Base-by-base conservation (phyloP, 2,113 vertebrate genomes). In the Indicator indicator region DNA sequence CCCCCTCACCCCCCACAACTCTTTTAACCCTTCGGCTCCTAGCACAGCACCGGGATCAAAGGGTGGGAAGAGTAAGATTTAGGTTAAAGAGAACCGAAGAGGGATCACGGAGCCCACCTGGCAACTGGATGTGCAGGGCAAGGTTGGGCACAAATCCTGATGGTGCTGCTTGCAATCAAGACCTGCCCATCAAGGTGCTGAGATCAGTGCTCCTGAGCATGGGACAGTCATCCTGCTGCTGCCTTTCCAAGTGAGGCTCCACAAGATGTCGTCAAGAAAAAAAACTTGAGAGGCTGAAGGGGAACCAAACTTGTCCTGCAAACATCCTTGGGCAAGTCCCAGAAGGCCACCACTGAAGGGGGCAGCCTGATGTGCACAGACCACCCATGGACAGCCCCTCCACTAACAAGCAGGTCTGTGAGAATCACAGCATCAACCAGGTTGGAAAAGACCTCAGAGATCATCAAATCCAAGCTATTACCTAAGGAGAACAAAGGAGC, bases 11-110 rank as follows among this genome's bases (percentile, higher is more conserved):
- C 46, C 46, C 16, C 16, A 52, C 11, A 55, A 73, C 90, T 90
- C 68, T n/a, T 89, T 96, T 97, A 97, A 97, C 96, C 73, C 93
- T 79, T 76, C 0, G 2, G 80, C n/a, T 83, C 74, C 96, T 18
- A 19, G 46, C 33, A 33, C 2, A 1, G 68, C 30, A n/a, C 3
- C 1, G 0, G 38, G 62, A 83, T 54, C n/a, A 19, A 20, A 48
- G 36, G 68, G 68, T 20, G 58, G 38, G 59, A 69, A 70, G 54
- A 65, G 16, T 5, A 30, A 38, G 69, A 48, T 14, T 17, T 26
- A 42, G n/a, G 56, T 40, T 50, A 8, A 50, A 48, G 60, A n/a
- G 32, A 70, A 56, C 11, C 28, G 7, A 55, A 50, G 30, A 33
- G 15, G 19, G 38, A 26, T 5, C 19, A 17, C 0, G 0, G 30